Evolutionary conservation across 2,797 vertebrate species (phyloP), one percentile per base, ranked within the genome.

Genomic region (Enteromius mattozi): DNA sequence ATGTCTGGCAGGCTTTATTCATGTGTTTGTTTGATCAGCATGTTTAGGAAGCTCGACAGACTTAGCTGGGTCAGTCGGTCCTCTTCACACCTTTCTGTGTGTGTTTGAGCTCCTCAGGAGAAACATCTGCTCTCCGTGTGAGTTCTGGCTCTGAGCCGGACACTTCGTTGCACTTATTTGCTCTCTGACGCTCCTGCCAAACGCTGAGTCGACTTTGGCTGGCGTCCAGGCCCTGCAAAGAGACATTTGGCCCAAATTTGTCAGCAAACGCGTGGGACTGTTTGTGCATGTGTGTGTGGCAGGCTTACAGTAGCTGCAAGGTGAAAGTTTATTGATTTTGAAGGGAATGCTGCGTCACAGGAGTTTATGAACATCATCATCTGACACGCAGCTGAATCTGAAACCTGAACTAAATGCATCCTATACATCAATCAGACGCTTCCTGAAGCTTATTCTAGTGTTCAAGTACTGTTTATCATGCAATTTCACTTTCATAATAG

Each of bases 71-170:
- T 59, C 30, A 54, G 49, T 49, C 27, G 19, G 24, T 72, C 37
- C 21, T 69, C 68, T 16, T 42, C 6, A 0, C n/a, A 19, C 16
- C 7, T n/a, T 19, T 30, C 16, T 65, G 13, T 27, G 13, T 27
- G 65, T 85, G 45, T 27, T 37, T 49, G 86, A 86, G 85, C 84
- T 65, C 37, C 93, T 93, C 63, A 10, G 78, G 27, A 35, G 63
- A 56, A 54, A 69, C 12, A 19, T 72, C 54, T 61, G 80, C 80
- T 42, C 89, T 91, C 83, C 90, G 92, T 92, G 92, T 94, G 92
- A 91, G 89, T 83, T 69, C 92, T 95, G 95, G 95, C 94, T 87
- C 94, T 94, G 87, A 30, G 70, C 80, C 83, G 19, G 17, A 37
- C 69, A n/a, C 78, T 87, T 81, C 4, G 5, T 91, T 90, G 90